Evolutionary conservation across 2,797 vertebrate species (phyloP).

Genomic region (Clamator glandarius): DNA sequence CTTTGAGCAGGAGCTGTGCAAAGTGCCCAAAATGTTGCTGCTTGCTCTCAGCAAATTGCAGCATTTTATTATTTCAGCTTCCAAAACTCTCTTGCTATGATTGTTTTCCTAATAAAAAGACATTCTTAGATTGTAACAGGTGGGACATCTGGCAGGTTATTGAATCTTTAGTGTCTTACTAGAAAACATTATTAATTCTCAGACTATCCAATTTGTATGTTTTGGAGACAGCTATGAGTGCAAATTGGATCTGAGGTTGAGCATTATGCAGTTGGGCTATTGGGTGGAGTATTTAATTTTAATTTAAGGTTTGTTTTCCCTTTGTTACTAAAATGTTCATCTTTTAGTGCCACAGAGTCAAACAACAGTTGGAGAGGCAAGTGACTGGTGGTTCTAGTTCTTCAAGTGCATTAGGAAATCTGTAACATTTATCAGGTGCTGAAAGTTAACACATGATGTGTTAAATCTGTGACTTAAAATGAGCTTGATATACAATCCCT

Average conservation of each 20-base stretch:
- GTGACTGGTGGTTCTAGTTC: conserved; percentile 10
- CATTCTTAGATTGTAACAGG: neutral
- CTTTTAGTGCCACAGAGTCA: conserved; percentile 19
- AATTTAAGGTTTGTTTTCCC: conserved; percentile 13
- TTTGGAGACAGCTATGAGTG: neutral
- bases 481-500: conserved; percentile 14
- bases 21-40: neutral
- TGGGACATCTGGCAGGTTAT: neutral
- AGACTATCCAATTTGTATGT: neutral
- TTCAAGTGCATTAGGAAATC: conserved; percentile 31
- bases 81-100: neutral
- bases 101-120: neutral
- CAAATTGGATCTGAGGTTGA: neutral
- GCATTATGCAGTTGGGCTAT: neutral
- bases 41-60: neutral
- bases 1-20: neutral
- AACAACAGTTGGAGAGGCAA: conserved; percentile 26
- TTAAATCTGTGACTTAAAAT: conserved; percentile 49
- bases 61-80: neutral
- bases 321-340: conserved; percentile 48
- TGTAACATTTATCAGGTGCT: conserved; percentile 50
- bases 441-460: conserved; percentile 51
- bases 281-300: neutral
- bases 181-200: neutral
- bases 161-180: neutral